A percentile compares a stretch with the other conserved stretches of the same genome.
phyloP scores from a whole-genome alignment of 92 coral and sea anemone genomes.

The Zoanthus solanderi region DNA sequence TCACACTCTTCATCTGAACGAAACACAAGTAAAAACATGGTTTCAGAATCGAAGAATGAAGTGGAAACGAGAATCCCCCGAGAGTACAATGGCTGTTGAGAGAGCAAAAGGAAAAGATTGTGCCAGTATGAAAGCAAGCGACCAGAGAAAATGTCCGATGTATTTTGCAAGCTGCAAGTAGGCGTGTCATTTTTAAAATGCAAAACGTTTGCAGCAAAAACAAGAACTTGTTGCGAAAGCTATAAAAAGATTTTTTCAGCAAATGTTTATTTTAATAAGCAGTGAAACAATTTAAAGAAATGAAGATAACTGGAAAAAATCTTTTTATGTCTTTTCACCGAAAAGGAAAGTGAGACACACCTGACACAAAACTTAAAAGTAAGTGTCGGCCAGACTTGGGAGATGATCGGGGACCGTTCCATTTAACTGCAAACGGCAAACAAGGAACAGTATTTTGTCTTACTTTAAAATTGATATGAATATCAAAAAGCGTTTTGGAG shows the following conservation, averaged over 20 bases:
- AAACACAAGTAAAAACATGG: slow-evolving; percentile 49
- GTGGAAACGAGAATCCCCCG: slow-evolving; percentile 37
- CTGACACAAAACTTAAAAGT: too few species aligned
- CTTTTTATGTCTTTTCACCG: neutral
- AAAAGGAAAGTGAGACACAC: too few species aligned
- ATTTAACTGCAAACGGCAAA: neutral
- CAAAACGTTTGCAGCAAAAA: neutral
- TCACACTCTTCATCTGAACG: slow-evolving; percentile 31
- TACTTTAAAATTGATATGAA: neutral
- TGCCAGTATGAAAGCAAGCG: neutral
- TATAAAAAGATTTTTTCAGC: too few species aligned
- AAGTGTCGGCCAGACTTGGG: neutral
- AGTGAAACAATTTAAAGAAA: too few species aligned
- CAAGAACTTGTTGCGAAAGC: neutral
- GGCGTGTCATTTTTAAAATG: neutral
- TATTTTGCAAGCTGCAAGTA: neutral
- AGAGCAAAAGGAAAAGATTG: slow-evolving; percentile 31
- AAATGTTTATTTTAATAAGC: too few species aligned
- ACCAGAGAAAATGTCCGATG: neutral
- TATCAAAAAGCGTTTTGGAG: neutral
- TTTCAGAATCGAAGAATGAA: slow-evolving; percentile 47
- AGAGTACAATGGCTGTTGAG: slow-evolving; percentile 12
- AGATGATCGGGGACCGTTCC: neutral
- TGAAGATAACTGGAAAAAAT: neutral
- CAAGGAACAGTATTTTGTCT: neutral